Evolutionary conservation across 2,113 vertebrate genomes (phyloP).

Genomic region (Microtus richardsoni): DNA sequence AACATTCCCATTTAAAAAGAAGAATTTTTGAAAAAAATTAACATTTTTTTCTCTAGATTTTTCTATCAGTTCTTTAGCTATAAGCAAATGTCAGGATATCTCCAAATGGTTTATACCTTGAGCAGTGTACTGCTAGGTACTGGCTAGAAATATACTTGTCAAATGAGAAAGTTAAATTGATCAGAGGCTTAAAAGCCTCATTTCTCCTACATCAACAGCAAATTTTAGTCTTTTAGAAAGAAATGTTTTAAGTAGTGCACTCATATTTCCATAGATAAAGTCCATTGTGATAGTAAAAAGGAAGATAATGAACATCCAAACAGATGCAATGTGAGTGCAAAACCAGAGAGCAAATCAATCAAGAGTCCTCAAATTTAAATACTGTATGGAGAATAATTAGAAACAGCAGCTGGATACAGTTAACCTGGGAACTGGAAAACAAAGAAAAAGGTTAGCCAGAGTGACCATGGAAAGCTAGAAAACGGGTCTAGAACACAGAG

Average conservation of each 20-base stretch:
- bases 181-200: not conserved
- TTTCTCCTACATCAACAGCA: not conserved
- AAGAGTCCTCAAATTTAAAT: not conserved
- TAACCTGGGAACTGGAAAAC: not conserved
- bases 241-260: not conserved
- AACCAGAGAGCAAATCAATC: not conserved
- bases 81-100: not conserved
- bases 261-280: not conserved
- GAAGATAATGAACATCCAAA: not conserved
- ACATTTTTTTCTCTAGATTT: not conserved
- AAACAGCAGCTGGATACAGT: not conserved
- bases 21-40: not conserved
- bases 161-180: not conserved
- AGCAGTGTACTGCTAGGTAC: not conserved
- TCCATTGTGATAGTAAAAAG: not conserved
- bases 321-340: not conserved
- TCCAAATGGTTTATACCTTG: not conserved
- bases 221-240: not conserved
- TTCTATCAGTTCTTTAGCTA: not conserved
- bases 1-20: not conserved
- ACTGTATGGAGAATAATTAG: not conserved
- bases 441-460: not conserved
- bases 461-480: not conserved
- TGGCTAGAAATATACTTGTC: not conserved
- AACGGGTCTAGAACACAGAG: not conserved